Evolutionary conservation across 2,113 vertebrate genomes (phyloP), one percentile per base, ranked within the genome.

Genomic region (Phrynosoma platyrhinos): DNA sequence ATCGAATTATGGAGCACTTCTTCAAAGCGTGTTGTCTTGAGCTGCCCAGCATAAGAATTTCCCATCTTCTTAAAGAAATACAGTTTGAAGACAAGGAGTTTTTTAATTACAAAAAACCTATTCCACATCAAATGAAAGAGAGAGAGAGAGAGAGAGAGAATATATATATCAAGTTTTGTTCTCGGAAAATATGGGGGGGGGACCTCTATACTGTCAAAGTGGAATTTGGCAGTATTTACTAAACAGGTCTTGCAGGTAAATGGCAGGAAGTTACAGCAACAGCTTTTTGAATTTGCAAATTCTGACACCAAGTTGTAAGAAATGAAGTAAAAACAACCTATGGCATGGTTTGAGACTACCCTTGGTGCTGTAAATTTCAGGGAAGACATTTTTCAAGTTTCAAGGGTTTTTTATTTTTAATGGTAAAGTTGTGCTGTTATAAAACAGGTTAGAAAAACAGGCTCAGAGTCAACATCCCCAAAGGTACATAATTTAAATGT

Each of bases 1-100:
- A 99, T 99, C 92, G 98, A 99, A 95, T 97, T 98, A 94, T 99
- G 99, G 75, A 99, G 94, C 5, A 99, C 98, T 95, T 99, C 98
- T 94, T 99, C 98, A 75, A 99, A 99, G 30, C 98, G 97, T 0
- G 98, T 98, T 68, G 97, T 98, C 96, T 98, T 98, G 92, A 98
- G 97, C 94, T 99, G 99, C 42, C 99, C 99, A 0, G 99, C 98
- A 0, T 99, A 98, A 1, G 99, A 98, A 96, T 99, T 99, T 90
- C 99, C 99, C 99, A 99, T 99, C 95, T 97, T 96, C 94, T 87
- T 30, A 9, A 76, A 58, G 78, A 89, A 86, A 53, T 30, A 47
- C 30, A 53, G 42, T 23, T 74, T 66, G 79, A 53, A 55, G 40
- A 64, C 3, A 9, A 36, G 58, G 14, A 9, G 6, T 30, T 72